Percentiles rank a stretch among this genome's conserved stretches.
These are phyloP conservation scores for Festucalex cinctus DNA, from an alignment of 2,113 vertebrate genomes.

Conservation along the genomic window DNA sequence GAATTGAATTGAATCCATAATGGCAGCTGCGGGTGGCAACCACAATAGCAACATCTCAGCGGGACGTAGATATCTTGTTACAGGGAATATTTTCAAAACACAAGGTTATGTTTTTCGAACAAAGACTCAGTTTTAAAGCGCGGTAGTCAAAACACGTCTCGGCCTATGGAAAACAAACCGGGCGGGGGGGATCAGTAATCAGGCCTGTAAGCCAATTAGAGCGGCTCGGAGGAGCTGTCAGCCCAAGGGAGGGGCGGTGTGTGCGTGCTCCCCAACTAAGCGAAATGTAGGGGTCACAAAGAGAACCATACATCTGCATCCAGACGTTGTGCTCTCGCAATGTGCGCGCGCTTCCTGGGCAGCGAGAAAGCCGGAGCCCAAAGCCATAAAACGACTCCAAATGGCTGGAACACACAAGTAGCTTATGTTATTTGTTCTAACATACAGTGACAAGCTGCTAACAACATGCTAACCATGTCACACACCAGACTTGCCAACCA, in stretches of 20 bases:
- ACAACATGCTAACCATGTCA: background rate
- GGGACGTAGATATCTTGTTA: constrained; percentile 30
- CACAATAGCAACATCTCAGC: constrained; percentile 3
- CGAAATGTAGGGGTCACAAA: constrained; percentile 31
- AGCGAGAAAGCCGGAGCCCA: constrained; percentile 48
- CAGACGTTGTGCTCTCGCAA: constrained; percentile 26
- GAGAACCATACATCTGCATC: constrained; percentile 22
- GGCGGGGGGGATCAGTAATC: constrained; percentile 31
- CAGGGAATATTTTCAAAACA: constrained; percentile 30
- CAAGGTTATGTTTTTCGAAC: constrained; percentile 27
- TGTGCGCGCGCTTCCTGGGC: constrained; percentile 8
- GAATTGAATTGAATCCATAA: background rate
- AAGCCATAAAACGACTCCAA: constrained; percentile 70
- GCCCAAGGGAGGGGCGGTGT: constrained; percentile 18
- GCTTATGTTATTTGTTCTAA: background rate
- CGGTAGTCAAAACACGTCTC: constrained; percentile 58
- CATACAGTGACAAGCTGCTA: too few species aligned
- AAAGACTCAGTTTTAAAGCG: constrained; percentile 35
- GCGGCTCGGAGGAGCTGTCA: constrained; percentile 30
- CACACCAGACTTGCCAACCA: too few species aligned
- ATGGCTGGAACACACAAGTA: background rate
- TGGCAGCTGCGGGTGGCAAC: background rate
- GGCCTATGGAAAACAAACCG: constrained; percentile 48
- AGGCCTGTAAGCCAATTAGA: constrained; percentile 49
- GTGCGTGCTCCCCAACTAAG: constrained; percentile 9